phyloP scores from a whole-genome alignment of 1,140 invertebrate genomes.

The Halesus radiatus region DNA sequence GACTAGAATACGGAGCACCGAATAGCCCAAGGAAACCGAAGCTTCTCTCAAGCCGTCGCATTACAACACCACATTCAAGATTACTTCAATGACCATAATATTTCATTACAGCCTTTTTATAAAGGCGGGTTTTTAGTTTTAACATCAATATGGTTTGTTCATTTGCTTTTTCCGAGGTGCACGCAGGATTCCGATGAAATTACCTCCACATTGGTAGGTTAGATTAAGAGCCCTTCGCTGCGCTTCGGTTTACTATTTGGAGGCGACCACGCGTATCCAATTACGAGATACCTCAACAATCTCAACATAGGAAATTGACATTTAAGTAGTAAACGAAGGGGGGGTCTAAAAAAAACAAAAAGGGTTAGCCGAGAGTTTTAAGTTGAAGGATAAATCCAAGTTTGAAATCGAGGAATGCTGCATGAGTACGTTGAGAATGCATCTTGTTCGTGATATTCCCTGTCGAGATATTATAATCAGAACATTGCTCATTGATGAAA shows the following conservation, averaged over 20 bases:
- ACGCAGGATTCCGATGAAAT: not conserved
- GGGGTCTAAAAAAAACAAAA: not conserved
- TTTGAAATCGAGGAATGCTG: not conserved
- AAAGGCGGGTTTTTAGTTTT: not conserved
- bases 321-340: conserved; percentile 3
- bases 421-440: too few relatives aligned
- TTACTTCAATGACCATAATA: too few relatives aligned
- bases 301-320: not conserved
- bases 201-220: not conserved
- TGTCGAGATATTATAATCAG: too few relatives aligned
- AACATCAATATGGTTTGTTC: not conserved
- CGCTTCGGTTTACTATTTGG: conserved; percentile 8
- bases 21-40: not conserved
- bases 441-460: too few relatives aligned
- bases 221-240: not conserved
- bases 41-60: not conserved
- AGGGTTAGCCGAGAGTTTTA: not conserved
- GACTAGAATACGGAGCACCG: not conserved
- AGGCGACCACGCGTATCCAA: conserved; percentile 27
- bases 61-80: not conserved
- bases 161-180: not conserved
- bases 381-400: not conserved
- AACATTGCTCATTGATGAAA: too few relatives aligned
- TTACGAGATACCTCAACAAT: conserved; percentile 13
- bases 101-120: too few relatives aligned